These are phyloP conservation scores for Scaptomyza caliginosa DNA, from an alignment of 2,888 invertebrate genomes.

Conservation along the genomic window DNA sequence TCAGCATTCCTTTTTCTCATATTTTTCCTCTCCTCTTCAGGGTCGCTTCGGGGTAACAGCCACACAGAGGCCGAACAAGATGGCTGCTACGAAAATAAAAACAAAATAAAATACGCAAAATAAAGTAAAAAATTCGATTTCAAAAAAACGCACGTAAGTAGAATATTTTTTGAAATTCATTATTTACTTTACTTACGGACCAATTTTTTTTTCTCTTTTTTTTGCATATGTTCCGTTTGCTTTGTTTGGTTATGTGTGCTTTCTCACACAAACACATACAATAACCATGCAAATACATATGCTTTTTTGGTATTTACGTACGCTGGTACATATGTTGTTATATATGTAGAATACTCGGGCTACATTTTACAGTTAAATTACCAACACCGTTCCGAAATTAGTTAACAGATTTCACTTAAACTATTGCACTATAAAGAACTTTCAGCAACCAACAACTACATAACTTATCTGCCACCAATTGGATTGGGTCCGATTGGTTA, in stretches of 20 bases:
- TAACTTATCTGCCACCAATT: constrained; percentile 69
- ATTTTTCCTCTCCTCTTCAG: constrained; percentile 32
- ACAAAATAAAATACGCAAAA: constrained; percentile 46
- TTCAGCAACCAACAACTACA: constrained; percentile 55
- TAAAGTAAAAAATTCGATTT: constrained; percentile 63
- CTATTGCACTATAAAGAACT: constrained; percentile 59
- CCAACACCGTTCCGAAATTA: constrained; percentile 55
- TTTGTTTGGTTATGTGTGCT: constrained; percentile 50
- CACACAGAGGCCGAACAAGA: constrained; percentile 36
- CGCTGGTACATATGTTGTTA: constrained; percentile 10
- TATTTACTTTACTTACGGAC: constrained; percentile 65
- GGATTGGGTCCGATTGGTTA: constrained; percentile 43
- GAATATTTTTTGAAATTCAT: constrained; percentile 43
- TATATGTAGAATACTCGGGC: constrained; percentile 9
- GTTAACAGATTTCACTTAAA: constrained; percentile 61
- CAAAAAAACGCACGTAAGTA: constrained; percentile 34
- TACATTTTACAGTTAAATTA: constrained; percentile 49
- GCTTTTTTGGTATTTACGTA: constrained; percentile 12
- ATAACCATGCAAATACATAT: constrained; percentile 19
- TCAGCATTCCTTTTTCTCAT: constrained; percentile 22
- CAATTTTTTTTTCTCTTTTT: constrained; percentile 1
- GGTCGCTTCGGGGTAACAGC: constrained; percentile 20
- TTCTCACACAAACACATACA: constrained; percentile 23
- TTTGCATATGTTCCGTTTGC: constrained; percentile 36
- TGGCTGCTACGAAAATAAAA: constrained; percentile 55